These are phyloP conservation scores for Amiota communis DNA, from an alignment of 2,888 invertebrate species.

Conservation along the genomic window DNA sequence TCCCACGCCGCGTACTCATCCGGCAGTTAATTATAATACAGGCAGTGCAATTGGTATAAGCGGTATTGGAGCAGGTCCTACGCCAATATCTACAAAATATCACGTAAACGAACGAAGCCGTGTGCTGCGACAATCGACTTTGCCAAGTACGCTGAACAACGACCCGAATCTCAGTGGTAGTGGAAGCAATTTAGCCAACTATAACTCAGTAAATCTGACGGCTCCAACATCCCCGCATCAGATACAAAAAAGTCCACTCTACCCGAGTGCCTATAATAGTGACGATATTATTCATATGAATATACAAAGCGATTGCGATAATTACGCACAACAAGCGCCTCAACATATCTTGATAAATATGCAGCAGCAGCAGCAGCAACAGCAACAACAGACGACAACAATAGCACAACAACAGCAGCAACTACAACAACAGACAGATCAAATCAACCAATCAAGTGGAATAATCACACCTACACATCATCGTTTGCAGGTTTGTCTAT, in stretches of 20 bases:
- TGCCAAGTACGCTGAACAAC: slow-evolving; percentile 70
- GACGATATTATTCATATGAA: slow-evolving; percentile 68
- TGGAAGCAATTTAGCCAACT: slow-evolving; percentile 64
- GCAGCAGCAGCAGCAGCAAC: slow-evolving; percentile 34
- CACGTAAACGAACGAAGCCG: slow-evolving; percentile 63
- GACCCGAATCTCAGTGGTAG: slow-evolving; percentile 64
- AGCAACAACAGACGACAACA: slow-evolving; percentile 40
- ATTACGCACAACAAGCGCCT: slow-evolving; percentile 55
- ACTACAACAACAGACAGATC: slow-evolving; percentile 38
- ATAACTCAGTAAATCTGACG: slow-evolving; percentile 68
- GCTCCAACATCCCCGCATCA: slow-evolving; percentile 72
- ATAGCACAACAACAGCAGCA: slow-evolving; percentile 38
- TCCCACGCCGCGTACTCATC: slow-evolving; percentile 49
- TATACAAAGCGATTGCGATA: slow-evolving; percentile 59
- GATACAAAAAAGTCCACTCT: slow-evolving; percentile 66
- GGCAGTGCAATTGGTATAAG: slow-evolving; percentile 65
- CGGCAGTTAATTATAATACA: slow-evolving; percentile 56
- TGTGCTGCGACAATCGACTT: slow-evolving; percentile 71
- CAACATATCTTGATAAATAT: slow-evolving; percentile 34
- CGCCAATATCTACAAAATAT: slow-evolving; percentile 55
- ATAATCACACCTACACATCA: slow-evolving; percentile 57
- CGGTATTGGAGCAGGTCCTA: slow-evolving; percentile 44
- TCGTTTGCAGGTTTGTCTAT: slow-evolving; percentile 55
- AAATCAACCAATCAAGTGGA: slow-evolving; percentile 50
- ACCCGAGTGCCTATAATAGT: slow-evolving; percentile 66